Conservation (phyloP, 2,888 invertebrate species). For the Sesia bembeciformis region DNA sequence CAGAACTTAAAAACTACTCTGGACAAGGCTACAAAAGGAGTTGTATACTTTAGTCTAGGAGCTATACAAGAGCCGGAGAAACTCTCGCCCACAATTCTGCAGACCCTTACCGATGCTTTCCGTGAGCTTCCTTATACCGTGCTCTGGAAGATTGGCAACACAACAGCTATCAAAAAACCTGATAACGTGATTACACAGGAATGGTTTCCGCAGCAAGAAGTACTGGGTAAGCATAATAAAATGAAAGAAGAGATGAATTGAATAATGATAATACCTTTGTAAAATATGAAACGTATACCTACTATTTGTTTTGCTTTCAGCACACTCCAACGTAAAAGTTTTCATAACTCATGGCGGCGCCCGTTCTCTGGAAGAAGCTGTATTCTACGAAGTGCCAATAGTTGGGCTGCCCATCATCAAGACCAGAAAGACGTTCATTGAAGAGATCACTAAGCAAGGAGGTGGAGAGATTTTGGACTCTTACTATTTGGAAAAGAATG, state of each 20-base stretch:
- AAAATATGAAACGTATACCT: background rate
- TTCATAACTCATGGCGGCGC: conserved; percentile 60
- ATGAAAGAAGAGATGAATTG: no score
- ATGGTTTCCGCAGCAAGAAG: conserved; percentile 74
- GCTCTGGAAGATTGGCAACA: conserved; percentile 65
- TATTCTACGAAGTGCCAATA: conserved; percentile 56
- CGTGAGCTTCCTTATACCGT: conserved; percentile 60
- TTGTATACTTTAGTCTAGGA: conserved; percentile 67
- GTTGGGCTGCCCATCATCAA: conserved; percentile 50
- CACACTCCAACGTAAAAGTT: conserved; percentile 56
- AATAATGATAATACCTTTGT: no score
- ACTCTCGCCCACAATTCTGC: conserved; percentile 41
- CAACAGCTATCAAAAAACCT: conserved; percentile 46
- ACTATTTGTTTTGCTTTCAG: conserved; percentile 24
- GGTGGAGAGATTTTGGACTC: conserved; percentile 53
- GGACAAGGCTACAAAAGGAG: conserved; percentile 56
- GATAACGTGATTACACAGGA: conserved; percentile 52
- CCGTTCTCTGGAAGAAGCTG: conserved; percentile 61
- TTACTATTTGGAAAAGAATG: conserved; percentile 45
- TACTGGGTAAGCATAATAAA: conserved; percentile 50
- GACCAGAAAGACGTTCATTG: conserved; percentile 48
- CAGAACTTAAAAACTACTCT: conserved; percentile 44
- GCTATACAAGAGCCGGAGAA: conserved; percentile 58
- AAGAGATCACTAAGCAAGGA: conserved; percentile 43
- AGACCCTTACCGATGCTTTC: conserved; percentile 58